Conservation (phyloP, 2,113 vertebrate genomes). For the Malurus alboscapulatus region DNA sequence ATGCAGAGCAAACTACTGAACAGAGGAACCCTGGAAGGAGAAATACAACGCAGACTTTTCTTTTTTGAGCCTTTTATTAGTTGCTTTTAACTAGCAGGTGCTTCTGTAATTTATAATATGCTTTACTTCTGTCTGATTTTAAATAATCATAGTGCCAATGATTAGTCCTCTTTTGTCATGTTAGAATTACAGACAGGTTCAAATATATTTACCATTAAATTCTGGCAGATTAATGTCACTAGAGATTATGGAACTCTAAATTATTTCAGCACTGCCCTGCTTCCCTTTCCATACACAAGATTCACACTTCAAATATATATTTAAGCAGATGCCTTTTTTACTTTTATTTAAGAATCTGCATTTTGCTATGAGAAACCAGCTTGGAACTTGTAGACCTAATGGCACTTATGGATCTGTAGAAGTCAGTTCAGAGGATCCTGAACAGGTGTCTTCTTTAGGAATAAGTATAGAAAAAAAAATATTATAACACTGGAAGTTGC, state of each 20-base stretch:
- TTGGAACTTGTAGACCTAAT: neutral
- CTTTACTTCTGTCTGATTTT: neutral
- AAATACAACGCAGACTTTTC: neutral
- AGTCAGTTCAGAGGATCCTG: neutral
- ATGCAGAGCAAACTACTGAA: neutral
- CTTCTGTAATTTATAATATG: neutral
- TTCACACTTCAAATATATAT: neutral
- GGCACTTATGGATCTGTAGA: accelerated
- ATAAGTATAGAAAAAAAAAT: neutral
- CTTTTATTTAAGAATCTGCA: neutral
- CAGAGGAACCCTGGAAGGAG: neutral
- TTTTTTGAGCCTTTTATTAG: neutral
- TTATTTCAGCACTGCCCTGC: neutral
- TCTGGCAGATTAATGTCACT: neutral
- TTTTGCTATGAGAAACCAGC: neutral
- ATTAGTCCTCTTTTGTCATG: neutral
- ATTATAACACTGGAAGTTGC: neutral
- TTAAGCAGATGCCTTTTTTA: neutral
- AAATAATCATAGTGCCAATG: neutral
- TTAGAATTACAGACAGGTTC: neutral
- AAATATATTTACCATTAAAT: neutral
- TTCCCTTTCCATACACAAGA: neutral
- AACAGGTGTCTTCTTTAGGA: neutral
- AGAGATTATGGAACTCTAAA: neutral
- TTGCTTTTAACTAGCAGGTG: neutral